Percentiles rank a stretch among this genome's conserved stretches.
Evolutionary conservation across 2,113 vertebrate species (phyloP).

Genomic region (Diglossa brunneiventris): DNA sequence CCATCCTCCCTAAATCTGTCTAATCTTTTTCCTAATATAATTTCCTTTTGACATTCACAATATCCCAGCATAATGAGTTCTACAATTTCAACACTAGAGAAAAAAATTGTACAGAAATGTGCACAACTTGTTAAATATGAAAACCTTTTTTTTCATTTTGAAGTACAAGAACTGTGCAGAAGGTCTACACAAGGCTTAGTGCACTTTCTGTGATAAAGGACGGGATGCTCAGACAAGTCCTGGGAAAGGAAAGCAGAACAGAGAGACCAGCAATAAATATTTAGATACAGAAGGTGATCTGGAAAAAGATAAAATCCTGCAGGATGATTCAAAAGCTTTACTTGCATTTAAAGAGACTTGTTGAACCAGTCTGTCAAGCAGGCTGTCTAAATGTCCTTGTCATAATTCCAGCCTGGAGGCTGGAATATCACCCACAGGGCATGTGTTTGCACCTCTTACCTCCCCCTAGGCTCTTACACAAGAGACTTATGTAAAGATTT

Average conservation of each 20-base stretch:
- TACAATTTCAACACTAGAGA: not conserved
- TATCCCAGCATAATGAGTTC: not conserved
- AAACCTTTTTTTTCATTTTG: not conserved
- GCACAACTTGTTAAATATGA: not conserved
- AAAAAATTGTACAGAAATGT: not conserved
- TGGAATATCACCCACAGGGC: not conserved
- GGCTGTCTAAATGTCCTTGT: constrained; percentile 31
- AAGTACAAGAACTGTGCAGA: not conserved
- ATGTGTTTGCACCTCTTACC: not conserved
- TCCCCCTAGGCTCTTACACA: not conserved
- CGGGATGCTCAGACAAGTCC: not conserved
- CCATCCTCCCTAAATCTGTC: not conserved
- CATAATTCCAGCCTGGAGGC: constrained; percentile 18
- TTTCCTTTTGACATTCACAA: not conserved
- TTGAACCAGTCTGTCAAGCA: constrained; percentile 21
- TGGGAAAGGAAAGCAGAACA: not conserved
- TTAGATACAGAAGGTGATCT: not conserved
- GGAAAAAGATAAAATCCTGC: not conserved
- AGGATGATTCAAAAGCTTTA: not conserved
- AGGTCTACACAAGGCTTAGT: not conserved
- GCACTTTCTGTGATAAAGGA: not conserved
- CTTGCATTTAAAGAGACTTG: not conserved
- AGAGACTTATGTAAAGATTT: constrained; percentile 12
- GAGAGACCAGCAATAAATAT: not conserved
- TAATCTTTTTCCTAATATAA: not conserved